Evolutionary conservation across 2,888 invertebrate genomes (phyloP).

Genomic region (Perdita meconis): DNA sequence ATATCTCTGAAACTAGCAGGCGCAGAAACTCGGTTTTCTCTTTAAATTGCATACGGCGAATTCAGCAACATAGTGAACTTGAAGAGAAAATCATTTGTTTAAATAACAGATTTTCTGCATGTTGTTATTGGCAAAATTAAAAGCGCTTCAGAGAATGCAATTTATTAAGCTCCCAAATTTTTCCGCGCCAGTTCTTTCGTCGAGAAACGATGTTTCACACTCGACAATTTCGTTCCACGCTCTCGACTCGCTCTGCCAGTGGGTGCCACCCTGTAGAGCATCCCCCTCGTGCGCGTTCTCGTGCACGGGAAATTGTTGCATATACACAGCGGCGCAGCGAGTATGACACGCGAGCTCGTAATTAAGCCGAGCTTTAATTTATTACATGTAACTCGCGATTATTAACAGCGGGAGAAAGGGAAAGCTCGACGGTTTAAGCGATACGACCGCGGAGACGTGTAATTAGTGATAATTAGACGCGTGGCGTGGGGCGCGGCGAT

Average conservation of each 20-base stretch:
- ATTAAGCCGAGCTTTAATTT: conserved; percentile 71
- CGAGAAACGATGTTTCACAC: neutral
- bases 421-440: conserved; percentile 29
- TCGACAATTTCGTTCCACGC: neutral
- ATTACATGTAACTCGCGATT: conserved; percentile 69
- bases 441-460: conserved; percentile 39
- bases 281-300: neutral
- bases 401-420: conserved; percentile 53
- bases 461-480: conserved; percentile 56
- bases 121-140: no score
- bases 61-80: no score
- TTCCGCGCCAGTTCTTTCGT: neutral
- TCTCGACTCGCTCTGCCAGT: neutral
- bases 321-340: conserved; percentile 15
- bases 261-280: conserved; percentile 3
- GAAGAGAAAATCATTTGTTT: no score
- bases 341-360: conserved; percentile 70
- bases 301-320: conserved; percentile 36
- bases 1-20: no score
- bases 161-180: no score
- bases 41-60: no score
- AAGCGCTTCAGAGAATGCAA: no score
- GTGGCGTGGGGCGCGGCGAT: conserved; percentile 12
- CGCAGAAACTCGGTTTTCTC: no score
- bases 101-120: no score